These are phyloP conservation scores for Ptychodera flava DNA, from an alignment of 35 echinoderm and acorn worm genomes.

Conservation along the genomic window DNA sequence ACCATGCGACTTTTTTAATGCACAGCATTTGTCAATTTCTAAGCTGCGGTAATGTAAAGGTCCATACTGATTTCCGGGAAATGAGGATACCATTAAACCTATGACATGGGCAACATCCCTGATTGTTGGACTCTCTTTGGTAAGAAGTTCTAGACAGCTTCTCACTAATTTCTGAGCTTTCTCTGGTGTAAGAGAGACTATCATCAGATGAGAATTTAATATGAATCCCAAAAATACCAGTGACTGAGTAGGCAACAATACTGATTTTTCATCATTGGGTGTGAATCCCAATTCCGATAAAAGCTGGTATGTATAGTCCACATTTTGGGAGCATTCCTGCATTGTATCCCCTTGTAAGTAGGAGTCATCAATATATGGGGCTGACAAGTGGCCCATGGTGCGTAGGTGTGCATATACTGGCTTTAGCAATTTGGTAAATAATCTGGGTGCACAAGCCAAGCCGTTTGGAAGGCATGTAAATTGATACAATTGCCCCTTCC, in stretches of 20 bases:
- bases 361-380: conserved; percentile 44
- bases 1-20: no score
- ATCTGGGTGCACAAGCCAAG: conserved; percentile 27
- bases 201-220: conserved; percentile 43
- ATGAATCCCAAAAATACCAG: conserved; percentile 33
- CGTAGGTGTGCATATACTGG: conserved; percentile 30
- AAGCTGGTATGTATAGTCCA: no score
- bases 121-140: no score
- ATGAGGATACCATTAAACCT: no score
- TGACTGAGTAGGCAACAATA: conserved; percentile 12
- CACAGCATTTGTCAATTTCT: no score
- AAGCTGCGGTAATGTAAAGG: no score
- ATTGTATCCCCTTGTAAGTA: conserved; percentile 21
- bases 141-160: conserved; percentile 14
- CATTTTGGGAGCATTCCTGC: conserved; percentile 15
- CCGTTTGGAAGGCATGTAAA: conserved; percentile 82
- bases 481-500: conserved; percentile 29
- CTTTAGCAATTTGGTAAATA: conserved; percentile 66
- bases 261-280: conserved; percentile 36
- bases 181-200: conserved; percentile 17
- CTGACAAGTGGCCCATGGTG: conserved; percentile 3
- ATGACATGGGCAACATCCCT: no score
- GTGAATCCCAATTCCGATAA: conserved; percentile 47
- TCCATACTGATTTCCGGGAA: no score
- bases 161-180: conserved; percentile 15